Conservation (phyloP, 2,888 invertebrate genomes). For the Epinotia demarniana region DNA sequence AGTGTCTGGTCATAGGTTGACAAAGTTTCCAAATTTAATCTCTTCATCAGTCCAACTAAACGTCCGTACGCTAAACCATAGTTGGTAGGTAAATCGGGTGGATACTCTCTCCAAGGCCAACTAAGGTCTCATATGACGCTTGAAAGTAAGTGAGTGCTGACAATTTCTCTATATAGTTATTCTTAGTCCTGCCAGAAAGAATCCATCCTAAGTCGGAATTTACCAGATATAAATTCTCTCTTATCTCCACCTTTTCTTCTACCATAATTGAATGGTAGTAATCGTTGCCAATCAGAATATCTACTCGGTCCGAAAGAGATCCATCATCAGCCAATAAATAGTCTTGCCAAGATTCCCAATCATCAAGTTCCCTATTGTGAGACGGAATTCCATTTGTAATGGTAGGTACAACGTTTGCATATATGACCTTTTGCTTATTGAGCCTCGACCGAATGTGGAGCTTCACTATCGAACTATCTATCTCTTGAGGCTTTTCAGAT, state of each 20-base stretch:
- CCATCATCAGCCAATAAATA: slow-evolving; percentile 47
- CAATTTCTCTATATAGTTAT: slow-evolving; percentile 8
- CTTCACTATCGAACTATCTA: neutral
- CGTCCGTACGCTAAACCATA: neutral
- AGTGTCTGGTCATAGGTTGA: neutral
- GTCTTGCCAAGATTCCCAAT: neutral
- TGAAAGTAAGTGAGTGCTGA: slow-evolving; percentile 47
- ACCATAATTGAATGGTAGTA: slow-evolving; percentile 48
- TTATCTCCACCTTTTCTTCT: slow-evolving; percentile 36
- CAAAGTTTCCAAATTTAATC: neutral
- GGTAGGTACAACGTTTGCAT: neutral
- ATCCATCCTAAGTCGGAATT: slow-evolving; percentile 49
- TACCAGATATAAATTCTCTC: slow-evolving; percentile 46
- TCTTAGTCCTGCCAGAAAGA: slow-evolving; percentile 32
- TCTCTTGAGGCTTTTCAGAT: neutral
- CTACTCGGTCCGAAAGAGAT: slow-evolving; percentile 36
- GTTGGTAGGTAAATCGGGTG: neutral
- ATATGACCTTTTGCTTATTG: neutral
- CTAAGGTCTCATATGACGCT: neutral
- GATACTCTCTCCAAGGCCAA: neutral
- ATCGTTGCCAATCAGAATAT: slow-evolving; percentile 48
- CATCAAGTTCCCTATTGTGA: neutral
- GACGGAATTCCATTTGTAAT: neutral
- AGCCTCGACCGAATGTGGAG: neutral
- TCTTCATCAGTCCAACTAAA: neutral